Evolutionary conservation across 92 coral and sea anemone genomes (phyloP).

Genomic region (Porites divaricata): DNA sequence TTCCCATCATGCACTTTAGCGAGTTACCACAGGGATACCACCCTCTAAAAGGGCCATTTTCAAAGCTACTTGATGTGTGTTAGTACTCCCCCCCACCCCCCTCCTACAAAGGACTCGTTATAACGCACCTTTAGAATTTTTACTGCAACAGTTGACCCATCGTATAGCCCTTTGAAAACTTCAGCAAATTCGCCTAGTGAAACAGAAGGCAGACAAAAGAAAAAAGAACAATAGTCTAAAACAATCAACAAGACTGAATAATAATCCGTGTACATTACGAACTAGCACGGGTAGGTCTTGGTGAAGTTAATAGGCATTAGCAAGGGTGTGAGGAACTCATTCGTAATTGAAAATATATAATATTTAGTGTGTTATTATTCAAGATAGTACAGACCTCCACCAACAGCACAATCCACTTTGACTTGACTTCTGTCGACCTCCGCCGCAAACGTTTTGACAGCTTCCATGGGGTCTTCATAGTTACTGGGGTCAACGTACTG

Average conservation of each 20-base stretch:
- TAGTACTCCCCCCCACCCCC: background rate
- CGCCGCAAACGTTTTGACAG: slow-evolving; percentile 80
- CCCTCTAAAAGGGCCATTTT: too few relatives aligned
- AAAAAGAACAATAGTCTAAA: background rate
- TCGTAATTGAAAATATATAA: too few relatives aligned
- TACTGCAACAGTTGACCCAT: slow-evolving; percentile 78
- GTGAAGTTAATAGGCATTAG: too few relatives aligned
- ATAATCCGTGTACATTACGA: too few relatives aligned
- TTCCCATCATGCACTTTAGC: too few relatives aligned
- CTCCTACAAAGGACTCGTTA: background rate
- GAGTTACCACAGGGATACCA: too few relatives aligned
- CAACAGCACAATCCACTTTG: slow-evolving; percentile 80
- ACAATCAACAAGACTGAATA: too few relatives aligned
- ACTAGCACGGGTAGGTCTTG: too few relatives aligned
- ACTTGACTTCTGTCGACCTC: slow-evolving; percentile 82
- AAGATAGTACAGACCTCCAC: slow-evolving; percentile 81
- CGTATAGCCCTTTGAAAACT: slow-evolving; percentile 83
- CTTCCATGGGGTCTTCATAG: slow-evolving; percentile 94
- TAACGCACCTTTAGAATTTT: slow-evolving; percentile 88
- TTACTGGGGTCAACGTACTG: slow-evolving; percentile 94
- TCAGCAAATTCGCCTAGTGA: slow-evolving; percentile 91
- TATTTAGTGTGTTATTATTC: background rate
- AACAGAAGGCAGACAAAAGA: background rate
- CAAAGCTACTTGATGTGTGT: background rate
- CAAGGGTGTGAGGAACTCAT: too few relatives aligned